Evolutionary conservation across 1,140 invertebrate genomes (phyloP).

Genomic region (Hetaerina americana): DNA sequence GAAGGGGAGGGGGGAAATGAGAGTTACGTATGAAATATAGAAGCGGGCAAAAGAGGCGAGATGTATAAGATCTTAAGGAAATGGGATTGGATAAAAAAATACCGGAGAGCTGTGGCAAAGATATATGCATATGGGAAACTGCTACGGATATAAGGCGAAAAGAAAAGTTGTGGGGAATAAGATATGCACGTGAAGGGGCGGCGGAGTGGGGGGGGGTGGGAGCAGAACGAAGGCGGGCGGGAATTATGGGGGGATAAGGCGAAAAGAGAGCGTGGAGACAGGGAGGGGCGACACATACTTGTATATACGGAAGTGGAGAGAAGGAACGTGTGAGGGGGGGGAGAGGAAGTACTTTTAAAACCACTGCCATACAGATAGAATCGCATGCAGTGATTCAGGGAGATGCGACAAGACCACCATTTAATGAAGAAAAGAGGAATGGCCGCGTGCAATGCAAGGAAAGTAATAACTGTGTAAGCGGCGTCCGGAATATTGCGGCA

Average conservation of each 20-base stretch:
- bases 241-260: neutral
- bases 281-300: neutral
- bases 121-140: neutral
- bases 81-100: too few relatives aligned
- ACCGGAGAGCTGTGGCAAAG: too few relatives aligned
- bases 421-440: neutral
- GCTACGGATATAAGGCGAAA: neutral
- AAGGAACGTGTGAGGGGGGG: neutral
- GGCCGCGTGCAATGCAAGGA: neutral
- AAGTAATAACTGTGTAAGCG: neutral
- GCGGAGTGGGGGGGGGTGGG: too few relatives aligned
- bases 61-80: too few relatives aligned
- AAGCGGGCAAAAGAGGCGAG: too few relatives aligned
- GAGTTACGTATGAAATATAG: too few relatives aligned
- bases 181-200: neutral
- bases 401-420: neutral
- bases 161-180: neutral
- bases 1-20: too few relatives aligned
- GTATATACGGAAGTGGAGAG: neutral
- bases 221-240: neutral
- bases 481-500: neutral
- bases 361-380: neutral
- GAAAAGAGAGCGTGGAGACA: neutral
- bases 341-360: neutral
- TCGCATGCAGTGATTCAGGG: neutral